Evolutionary conservation across 2,113 vertebrate genomes (phyloP), one percentile per base, ranked within the genome.

Genomic region (Sinocyclocheilus rhinocerous): DNA sequence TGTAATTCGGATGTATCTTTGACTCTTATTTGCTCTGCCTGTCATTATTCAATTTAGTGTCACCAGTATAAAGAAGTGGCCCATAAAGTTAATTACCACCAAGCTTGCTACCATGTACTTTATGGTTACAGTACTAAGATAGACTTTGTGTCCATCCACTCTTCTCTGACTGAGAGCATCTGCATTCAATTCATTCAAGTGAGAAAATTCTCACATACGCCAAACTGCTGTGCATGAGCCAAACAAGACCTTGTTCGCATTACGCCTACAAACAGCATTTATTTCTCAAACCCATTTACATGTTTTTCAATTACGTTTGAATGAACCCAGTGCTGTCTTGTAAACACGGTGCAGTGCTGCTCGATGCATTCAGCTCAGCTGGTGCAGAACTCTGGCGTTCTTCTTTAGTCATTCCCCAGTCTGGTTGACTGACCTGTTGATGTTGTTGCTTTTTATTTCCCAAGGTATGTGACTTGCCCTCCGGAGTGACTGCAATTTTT

Each of bases 221-320:
- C 45, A 48, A 81, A 67, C 61, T 81, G 7, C 39, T 81, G 80
- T 20, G 8, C 42, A 12, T 4, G 24, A 82, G 80, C 80, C 80
- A 82, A 82, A 67, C 63, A 24, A 82, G 45, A 52, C 81, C 81
- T 82, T 70, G 81, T 82, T 70, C 24, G 12, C 45, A 70, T 52
- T 50, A 70, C 18, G 42, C 61, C 45, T 48, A 82, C 63, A 55
- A 52, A 52, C 63, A 52, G 42, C 26, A 82, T 70, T 70, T 82
- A 70, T 70, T 82, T 69, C 81, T 70, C 9, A 52, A 69, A 82
- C 16, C 6, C 24, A 82, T 69, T 69, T 52, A 69, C 81, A 82
- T 82, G 81, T 70, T 82, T 82, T 82, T 55, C 26, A 82, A 69
- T 82, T 82, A 82, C 20, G 0, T 36, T 52, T 67, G 45, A 70